Base-by-base conservation (phyloP, 2,888 invertebrate species). In the Limnephilus marmoratus region DNA sequence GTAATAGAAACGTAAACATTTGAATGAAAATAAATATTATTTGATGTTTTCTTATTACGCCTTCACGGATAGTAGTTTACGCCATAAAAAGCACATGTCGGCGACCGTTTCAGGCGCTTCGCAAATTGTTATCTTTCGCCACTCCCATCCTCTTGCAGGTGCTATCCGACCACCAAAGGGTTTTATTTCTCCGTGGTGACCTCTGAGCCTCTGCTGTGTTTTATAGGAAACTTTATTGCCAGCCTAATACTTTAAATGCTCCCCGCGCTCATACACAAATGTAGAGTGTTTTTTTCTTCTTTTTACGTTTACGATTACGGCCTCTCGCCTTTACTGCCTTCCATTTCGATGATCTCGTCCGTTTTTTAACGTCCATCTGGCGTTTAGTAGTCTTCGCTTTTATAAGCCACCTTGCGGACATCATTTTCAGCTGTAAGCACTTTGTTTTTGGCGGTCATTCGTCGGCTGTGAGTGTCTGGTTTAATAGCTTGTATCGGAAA, bases 221-320 rank as follows among this genome's bases (percentile, higher is more conserved):
- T 92, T 92, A 92, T 85, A 53, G 91, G 85, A 81, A 68, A 90
- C 90, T 92, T 92, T 92, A 92, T 90, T n/a, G 85, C 92, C 86
- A 68, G 90, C 29, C 83, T 91, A 91, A 91, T 91, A 91, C 91
- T 88, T 85, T 91, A 90, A 91, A 90, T 85, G 90, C 91, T 90
- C 92, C 53, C 90, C 87, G 82, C 91, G 81, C 90, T 18, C 88
- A 53, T 45, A 29, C 82, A 53, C 88, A 88, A 86, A 93, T 90
- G 93, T 93, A 90, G 91, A 93, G 91, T 91, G 91, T 89, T 81
- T 41, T 49, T 85, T 92, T 7, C 68, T 92, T 82, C 90, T 53
- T 68, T 85, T 41, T 90, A 90, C 91, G 90, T 93, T 93, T 93
- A 93, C 92, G 92, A 86, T 93, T 88, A 93, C 83, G 80, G 91